Evolutionary conservation across 92 coral and sea anemone species (phyloP).

Genomic region (Umimayanthus kanabou): DNA sequence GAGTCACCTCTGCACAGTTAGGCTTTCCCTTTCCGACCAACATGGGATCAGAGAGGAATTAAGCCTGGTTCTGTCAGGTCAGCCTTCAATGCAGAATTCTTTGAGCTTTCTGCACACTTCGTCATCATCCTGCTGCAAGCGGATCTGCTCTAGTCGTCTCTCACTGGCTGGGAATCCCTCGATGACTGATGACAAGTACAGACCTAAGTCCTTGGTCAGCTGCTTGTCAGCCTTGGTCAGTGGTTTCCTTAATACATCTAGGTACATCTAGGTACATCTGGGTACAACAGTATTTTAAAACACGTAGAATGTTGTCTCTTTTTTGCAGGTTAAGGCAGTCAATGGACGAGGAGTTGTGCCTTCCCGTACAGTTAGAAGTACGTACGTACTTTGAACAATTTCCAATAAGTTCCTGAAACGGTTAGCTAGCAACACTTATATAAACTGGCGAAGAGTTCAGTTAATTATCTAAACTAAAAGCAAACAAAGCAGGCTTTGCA

Average conservation of each 20-base stretch:
- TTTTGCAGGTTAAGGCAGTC: no score
- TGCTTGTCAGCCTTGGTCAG: slow-evolving; percentile 41
- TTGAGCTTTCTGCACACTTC: slow-evolving; percentile 44
- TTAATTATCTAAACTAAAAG: no score
- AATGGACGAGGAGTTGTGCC: no score
- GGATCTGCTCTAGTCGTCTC: slow-evolving; percentile 37
- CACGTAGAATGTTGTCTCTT: no score
- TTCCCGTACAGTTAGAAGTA: no score
- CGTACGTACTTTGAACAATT: no score
- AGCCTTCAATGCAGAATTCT: slow-evolving; percentile 48
- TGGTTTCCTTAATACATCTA: slow-evolving; percentile 33
- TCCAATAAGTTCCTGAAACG: no score
- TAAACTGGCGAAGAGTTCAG: no score
- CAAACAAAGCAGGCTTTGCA: no score
- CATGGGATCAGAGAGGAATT: slow-evolving; percentile 16
- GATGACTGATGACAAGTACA: slow-evolving; percentile 47
- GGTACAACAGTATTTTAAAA: no score
- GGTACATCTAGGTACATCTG: no score
- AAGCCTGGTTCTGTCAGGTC: slow-evolving; percentile 52
- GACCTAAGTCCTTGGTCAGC: slow-evolving; percentile 46
- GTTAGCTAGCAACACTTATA: no score
- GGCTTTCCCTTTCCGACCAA: slow-evolving; percentile 44
- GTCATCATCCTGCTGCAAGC: slow-evolving; percentile 54
- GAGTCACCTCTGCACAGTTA: slow-evolving; percentile 49
- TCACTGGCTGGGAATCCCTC: slow-evolving; percentile 46